Conservation (phyloP, 2,113 vertebrate species). For the Barnardius zonarius region DNA sequence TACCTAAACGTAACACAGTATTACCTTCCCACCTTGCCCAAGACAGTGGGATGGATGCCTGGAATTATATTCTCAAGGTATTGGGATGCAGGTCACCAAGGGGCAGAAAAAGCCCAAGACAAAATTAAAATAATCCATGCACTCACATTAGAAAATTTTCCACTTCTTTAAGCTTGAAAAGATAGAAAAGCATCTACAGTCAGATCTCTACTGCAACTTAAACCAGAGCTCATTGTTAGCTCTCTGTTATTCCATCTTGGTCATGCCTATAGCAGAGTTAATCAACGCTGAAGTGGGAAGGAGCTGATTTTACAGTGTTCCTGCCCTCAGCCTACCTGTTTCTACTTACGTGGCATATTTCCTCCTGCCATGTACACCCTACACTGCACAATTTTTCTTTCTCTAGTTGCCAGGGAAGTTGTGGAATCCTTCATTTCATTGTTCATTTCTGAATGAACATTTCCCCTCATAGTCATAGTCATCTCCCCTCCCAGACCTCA, state of each 20-base stretch:
- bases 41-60: neutral
- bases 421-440: neutral
- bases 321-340: neutral
- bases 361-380: neutral
- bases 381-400: too few relatives aligned
- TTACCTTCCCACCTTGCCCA: neutral
- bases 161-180: neutral
- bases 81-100: neutral
- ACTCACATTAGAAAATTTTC: neutral
- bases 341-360: neutral
- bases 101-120: neutral
- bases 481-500: neutral
- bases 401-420: neutral
- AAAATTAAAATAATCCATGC: neutral
- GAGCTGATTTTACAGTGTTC: neutral
- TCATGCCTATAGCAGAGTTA: neutral
- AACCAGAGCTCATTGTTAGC: neutral
- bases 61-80: neutral
- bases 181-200: neutral
- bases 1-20: neutral
- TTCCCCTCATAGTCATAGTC: neutral
- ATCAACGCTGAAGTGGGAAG: neutral
- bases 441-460: neutral
- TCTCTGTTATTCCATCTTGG: neutral
- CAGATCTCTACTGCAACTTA: neutral